Base-by-base conservation (phyloP, 1,140 invertebrate genomes). In the Pogonomyrmex barbatus region DNA sequence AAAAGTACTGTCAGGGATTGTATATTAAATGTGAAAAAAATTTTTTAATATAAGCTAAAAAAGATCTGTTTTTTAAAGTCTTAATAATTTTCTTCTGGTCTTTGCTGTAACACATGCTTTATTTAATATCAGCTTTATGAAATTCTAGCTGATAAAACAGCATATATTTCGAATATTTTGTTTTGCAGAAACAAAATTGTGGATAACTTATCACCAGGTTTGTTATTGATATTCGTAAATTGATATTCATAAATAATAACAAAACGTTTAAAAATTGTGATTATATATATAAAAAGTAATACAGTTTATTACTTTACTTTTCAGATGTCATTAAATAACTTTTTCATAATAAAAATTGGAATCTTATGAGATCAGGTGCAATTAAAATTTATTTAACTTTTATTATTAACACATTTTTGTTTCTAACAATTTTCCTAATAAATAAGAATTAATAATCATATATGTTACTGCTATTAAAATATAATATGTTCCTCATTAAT, bases 111-210 rank as follows among this genome's bases (percentile, higher is more conserved):
- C 75, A 17, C 17, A 39, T 47, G 77, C 47, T 79, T 68, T 79
- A 68, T 79, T 79, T 79, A 67, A 68, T 79, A 79, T 24, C 33
- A 42, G 36, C 47, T 79, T 68, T 79, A 79, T 79, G 77, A 79
- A 79, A 79, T 79, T 79, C 77, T 68, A 36, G 8, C n/a, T 79
- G 77, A 79, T 79, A 68, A 68, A 79, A 30, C 45, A 68, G n/a
- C n/a, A 12, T 52, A 42, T 12, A n/a, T n/a, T n/a, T 39, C 33
- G 6, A n/a, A 33, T 79, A 79, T 67, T 79, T 79, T 14, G 65
- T 36, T 79, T 68, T 67, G 36, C 30, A 10, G n/a, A 30, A 52
- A 52, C 45, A 17, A 47, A 24, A 12, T 67, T 14, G 12, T 36
- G 45, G 33, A 10, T 78, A 67, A 67, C 45, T 45, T 17, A 33